Percentiles rank a stretch among this genome's conserved stretches.
phyloP scores from a whole-genome alignment of 2,888 invertebrate genomes.

The Venustoraphidia nigricollis region DNA sequence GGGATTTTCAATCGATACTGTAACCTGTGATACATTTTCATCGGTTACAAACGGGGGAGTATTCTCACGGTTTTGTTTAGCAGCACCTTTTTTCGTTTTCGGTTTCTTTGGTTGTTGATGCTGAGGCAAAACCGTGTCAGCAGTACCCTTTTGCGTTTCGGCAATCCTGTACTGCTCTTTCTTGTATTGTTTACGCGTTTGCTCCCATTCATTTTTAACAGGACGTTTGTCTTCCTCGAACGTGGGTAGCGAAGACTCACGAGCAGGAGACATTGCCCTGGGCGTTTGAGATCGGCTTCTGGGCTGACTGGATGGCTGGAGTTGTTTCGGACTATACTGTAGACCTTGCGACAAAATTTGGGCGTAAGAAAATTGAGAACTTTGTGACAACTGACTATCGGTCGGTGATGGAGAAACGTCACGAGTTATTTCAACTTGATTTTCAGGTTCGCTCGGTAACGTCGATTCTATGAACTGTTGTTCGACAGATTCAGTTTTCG shows the following conservation, averaged over 20 bases:
- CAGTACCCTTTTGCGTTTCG: conserved; percentile 2
- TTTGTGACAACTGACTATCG: neutral
- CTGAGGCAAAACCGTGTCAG: neutral
- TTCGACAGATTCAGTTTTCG: conserved; percentile 1
- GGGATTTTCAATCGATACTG: neutral
- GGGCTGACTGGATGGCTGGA: conserved; percentile 40
- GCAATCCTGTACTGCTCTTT: conserved; percentile 7
- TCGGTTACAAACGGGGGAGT: neutral
- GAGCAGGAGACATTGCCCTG: neutral
- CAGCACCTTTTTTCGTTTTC: conserved; percentile 11
- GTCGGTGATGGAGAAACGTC: no score
- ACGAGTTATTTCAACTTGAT: no score
- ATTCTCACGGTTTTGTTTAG: conserved; percentile 4
- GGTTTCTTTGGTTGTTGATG: conserved; percentile 11
- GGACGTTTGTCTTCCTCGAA: neutral
- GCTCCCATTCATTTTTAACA: neutral
- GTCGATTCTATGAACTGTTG: neutral
- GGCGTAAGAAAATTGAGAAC: conserved; percentile 44
- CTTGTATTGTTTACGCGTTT: conserved; percentile 8
- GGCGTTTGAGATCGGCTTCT: conserved; percentile 11
- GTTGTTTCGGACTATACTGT: conserved; percentile 21
- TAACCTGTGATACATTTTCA: conserved; percentile 2
- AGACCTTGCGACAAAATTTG: conserved; percentile 55
- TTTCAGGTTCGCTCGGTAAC: no score
- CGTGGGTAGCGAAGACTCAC: neutral